Percentiles rank a stretch among this genome's conserved stretches.
phyloP scores from a whole-genome alignment of 2,113 vertebrate species.

The Catharus bicknelli region DNA sequence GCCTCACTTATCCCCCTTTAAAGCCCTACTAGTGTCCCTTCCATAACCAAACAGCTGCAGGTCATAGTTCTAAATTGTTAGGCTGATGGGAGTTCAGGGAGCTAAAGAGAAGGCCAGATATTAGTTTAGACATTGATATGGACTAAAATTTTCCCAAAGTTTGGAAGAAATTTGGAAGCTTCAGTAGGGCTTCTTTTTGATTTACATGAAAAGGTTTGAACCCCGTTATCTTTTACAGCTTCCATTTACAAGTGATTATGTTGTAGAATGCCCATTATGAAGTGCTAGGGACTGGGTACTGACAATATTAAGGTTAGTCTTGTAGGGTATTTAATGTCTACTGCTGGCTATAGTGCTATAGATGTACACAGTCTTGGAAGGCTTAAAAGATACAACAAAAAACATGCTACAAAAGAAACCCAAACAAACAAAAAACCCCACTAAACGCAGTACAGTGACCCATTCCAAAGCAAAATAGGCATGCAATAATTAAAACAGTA shows the following conservation, averaged over 20 bases:
- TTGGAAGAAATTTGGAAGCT: constrained; percentile 2
- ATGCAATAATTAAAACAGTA: neutral
- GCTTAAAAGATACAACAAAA: neutral
- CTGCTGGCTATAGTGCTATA: neutral
- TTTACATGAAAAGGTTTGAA: constrained; percentile 15
- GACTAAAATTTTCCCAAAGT: constrained; percentile 31
- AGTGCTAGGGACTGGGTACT: neutral
- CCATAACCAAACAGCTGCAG: constrained; percentile 34
- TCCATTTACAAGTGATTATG: constrained; percentile 16
- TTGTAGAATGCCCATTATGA: neutral
- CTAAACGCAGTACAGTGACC: neutral
- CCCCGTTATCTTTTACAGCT: constrained; percentile 8
- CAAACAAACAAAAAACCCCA: neutral
- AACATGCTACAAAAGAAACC: neutral
- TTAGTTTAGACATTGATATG: neutral
- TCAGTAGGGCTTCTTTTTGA: neutral
- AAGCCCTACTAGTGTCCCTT: constrained; percentile 10
- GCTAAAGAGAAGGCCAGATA: constrained; percentile 23
- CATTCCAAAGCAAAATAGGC: neutral
- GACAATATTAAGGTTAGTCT: neutral
- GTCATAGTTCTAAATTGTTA: constrained; percentile 26
- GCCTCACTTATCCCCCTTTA: neutral
- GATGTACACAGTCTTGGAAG: neutral
- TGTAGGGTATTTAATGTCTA: neutral
- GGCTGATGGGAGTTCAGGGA: constrained; percentile 20